Percentiles rank a stretch among this genome's conserved stretches.
phyloP scores from a whole-genome alignment of 2,113 vertebrate genomes.

The Naja naja region DNA sequence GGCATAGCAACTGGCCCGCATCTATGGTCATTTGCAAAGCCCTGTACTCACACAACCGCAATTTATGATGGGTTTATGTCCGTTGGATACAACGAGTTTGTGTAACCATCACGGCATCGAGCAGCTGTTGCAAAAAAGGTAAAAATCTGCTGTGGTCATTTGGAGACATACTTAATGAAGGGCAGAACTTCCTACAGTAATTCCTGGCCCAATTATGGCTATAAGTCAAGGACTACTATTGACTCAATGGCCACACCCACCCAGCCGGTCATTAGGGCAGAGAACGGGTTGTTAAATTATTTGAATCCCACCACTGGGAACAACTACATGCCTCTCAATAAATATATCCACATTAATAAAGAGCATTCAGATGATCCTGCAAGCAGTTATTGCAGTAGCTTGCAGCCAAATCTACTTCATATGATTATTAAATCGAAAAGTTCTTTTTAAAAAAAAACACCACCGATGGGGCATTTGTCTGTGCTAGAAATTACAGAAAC shows the following conservation, averaged over 20 bases:
- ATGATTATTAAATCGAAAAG: background rate
- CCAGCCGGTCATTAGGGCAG: no score
- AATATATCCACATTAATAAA: background rate
- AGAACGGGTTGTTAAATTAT: no score
- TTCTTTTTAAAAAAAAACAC: background rate
- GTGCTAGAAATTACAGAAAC: background rate
- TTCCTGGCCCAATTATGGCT: background rate
- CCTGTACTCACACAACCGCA: rapidly evolving
- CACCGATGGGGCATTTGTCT: background rate
- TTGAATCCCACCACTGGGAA: background rate
- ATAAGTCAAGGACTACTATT: background rate
- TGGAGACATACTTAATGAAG: background rate
- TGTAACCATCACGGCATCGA: background rate
- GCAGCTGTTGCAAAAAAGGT: background rate
- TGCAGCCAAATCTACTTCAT: background rate
- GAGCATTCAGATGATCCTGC: background rate
- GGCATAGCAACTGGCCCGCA: background rate
- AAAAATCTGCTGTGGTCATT: background rate
- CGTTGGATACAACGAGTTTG: no score
- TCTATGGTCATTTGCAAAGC: background rate
- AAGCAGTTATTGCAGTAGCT: background rate
- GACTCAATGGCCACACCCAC: no score
- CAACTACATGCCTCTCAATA: background rate
- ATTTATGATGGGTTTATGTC: background rate
- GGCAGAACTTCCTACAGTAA: background rate